These are phyloP conservation scores for Meriones unguiculatus DNA, from an alignment of 2,113 vertebrate species.

Conservation along the genomic window DNA sequence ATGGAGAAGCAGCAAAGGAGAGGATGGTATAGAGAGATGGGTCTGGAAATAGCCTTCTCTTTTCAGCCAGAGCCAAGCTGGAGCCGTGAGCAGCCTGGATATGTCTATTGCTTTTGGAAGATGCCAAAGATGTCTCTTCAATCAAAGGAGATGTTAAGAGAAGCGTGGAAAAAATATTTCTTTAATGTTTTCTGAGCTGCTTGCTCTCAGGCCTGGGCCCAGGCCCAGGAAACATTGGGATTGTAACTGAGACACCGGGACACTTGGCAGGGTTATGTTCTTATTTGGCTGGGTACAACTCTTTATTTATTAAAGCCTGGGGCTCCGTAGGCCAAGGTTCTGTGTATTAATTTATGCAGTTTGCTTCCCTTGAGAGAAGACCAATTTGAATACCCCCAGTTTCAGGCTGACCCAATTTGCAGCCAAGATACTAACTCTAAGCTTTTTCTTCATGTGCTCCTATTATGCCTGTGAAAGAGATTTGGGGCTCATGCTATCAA, in stretches of 20 bases:
- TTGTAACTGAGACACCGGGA: conserved; percentile 60
- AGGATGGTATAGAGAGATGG: not conserved
- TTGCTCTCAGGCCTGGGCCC: conserved; percentile 23
- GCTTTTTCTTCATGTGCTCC: conserved; percentile 22
- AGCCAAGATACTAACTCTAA: conserved; percentile 54
- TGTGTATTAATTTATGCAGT: conserved; percentile 75
- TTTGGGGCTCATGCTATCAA: not conserved
- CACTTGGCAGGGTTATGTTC: conserved; percentile 72
- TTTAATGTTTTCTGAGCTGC: conserved; percentile 59
- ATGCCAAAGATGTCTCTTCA: conserved; percentile 66
- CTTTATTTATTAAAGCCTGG: conserved; percentile 80
- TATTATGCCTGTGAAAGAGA: not conserved
- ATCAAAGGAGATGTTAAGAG: conserved; percentile 68
- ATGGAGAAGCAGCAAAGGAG: conserved; percentile 34
- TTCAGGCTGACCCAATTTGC: conserved; percentile 58
- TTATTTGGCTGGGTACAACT: conserved; percentile 70
- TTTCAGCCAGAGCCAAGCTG: conserved; percentile 63
- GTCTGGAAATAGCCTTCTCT: conserved; percentile 72
- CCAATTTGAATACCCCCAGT: conserved; percentile 65
- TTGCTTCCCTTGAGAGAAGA: conserved; percentile 52
- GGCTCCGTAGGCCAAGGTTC: conserved; percentile 56
- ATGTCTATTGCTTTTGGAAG: conserved; percentile 63
- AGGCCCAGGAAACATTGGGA: conserved; percentile 65
- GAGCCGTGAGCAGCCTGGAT: conserved; percentile 56
- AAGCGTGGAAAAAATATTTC: not conserved